phyloP scores from a whole-genome alignment of 2,797 vertebrate genomes.

The Hydrocynus forskahlii region DNA sequence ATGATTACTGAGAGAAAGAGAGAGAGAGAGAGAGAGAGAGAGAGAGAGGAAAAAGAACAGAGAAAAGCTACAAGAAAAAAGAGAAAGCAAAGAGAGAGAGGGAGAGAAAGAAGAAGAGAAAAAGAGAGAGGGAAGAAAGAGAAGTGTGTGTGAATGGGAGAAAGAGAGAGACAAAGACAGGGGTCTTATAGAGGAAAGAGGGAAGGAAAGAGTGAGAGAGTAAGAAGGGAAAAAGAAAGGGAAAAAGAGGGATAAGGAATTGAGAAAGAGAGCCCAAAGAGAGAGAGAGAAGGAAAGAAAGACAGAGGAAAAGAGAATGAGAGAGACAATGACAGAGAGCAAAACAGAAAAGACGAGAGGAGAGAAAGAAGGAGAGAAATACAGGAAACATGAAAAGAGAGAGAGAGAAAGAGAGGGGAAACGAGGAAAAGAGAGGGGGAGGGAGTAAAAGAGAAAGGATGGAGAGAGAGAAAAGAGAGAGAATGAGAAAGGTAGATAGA shows the following conservation, averaged over 20 bases:
- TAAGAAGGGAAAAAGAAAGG: background rate
- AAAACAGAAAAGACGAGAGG: background rate
- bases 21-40: constrained; percentile 22
- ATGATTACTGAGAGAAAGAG: constrained; percentile 32
- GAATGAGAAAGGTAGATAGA: background rate
- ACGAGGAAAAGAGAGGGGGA: background rate
- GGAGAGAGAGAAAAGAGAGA: background rate
- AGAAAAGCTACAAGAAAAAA: background rate
- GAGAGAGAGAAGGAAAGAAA: background rate
- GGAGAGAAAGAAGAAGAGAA: background rate
- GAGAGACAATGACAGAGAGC: background rate
- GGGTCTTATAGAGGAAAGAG: too few relatives aligned
- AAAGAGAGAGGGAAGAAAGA: background rate
- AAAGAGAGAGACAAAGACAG: too few relatives aligned
- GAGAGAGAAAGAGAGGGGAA: background rate
- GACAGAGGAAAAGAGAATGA: background rate
- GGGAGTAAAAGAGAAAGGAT: background rate
- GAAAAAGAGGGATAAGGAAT: background rate
- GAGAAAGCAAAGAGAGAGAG: background rate
- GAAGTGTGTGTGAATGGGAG: too few relatives aligned
- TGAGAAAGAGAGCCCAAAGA: background rate
- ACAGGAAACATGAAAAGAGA: background rate
- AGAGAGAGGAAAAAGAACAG: background rate
- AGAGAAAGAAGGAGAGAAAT: background rate
- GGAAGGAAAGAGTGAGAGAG: background rate